phyloP scores from a whole-genome alignment of 2,888 invertebrate genomes.

The Galerucella pusilla region DNA sequence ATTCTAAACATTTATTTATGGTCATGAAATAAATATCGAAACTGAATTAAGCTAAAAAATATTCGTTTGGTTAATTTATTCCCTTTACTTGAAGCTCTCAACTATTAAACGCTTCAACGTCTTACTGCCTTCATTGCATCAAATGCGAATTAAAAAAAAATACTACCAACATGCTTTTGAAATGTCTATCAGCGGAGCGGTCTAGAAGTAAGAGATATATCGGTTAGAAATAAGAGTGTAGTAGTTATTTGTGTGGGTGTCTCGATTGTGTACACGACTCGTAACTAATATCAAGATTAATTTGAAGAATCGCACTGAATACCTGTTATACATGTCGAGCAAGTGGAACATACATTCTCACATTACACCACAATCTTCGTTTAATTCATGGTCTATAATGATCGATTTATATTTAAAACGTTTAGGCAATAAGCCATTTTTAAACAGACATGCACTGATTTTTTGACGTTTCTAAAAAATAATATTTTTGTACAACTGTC shows the following conservation, averaged over 20 bases:
- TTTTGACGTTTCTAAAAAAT: too few species aligned
- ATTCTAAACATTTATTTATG: too few species aligned
- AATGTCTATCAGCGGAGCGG: conserved; percentile 10
- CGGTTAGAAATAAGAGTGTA: conserved; percentile 21
- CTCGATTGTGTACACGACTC: conserved; percentile 38
- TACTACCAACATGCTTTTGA: conserved; percentile 10
- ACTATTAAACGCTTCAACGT: background rate
- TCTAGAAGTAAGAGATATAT: conserved; percentile 5
- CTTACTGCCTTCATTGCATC: background rate
- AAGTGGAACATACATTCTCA: conserved; percentile 14
- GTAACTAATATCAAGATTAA: conserved; percentile 46
- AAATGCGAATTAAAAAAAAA: conserved; percentile 2
- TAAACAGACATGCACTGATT: too few species aligned
- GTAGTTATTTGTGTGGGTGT: conserved; percentile 43
- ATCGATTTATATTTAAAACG: too few species aligned
- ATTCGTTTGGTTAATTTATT: background rate
- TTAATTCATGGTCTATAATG: too few species aligned
- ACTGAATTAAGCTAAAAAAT: background rate
- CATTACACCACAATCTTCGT: background rate
- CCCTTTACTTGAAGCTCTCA: background rate
- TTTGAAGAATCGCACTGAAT: conserved; percentile 32
- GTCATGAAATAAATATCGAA: too few species aligned
- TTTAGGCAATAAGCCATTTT: too few species aligned
- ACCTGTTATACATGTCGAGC: conserved; percentile 9
- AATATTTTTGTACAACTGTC: too few species aligned